Evolutionary conservation across 1,140 invertebrate species (phyloP).

Genomic region (Hestina assimilis): DNA sequence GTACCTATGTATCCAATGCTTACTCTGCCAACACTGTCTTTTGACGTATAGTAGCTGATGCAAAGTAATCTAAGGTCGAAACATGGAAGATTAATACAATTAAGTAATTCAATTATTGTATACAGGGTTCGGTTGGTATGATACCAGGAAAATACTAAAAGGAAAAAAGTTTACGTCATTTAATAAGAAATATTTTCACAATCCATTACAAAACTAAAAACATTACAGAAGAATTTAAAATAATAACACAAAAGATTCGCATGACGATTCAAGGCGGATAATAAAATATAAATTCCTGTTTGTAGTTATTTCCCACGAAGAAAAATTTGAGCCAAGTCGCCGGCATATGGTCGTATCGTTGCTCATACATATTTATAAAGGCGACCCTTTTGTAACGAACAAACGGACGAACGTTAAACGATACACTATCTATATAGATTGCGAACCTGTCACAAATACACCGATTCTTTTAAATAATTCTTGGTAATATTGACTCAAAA

Average conservation of each 20-base stretch:
- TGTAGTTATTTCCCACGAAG: constrained; percentile 16
- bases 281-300: background rate
- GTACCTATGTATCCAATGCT: no score
- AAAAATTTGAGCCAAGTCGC: constrained; percentile 19
- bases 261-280: background rate
- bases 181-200: no score
- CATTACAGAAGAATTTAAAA: no score
- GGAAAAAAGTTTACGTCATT: no score
- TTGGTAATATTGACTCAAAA: background rate
- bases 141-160: no score
- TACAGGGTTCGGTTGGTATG: no score
- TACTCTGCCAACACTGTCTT: no score
- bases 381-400: constrained; percentile 25
- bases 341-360: constrained; percentile 29
- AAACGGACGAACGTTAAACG: constrained; percentile 15
- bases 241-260: background rate
- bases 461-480: background rate
- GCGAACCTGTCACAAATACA: background rate
- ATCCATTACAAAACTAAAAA: no score
- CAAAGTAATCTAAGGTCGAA: no score
- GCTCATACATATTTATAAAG: constrained; percentile 31
- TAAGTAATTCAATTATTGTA: no score
- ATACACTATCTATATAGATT: constrained; percentile 1
- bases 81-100: no score
- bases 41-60: no score